Percentiles rank a stretch among this genome's conserved stretches.
These are phyloP conservation scores for Eidolon dupreanum DNA, from an alignment of 2,797 vertebrate species.

Conservation along the genomic window DNA sequence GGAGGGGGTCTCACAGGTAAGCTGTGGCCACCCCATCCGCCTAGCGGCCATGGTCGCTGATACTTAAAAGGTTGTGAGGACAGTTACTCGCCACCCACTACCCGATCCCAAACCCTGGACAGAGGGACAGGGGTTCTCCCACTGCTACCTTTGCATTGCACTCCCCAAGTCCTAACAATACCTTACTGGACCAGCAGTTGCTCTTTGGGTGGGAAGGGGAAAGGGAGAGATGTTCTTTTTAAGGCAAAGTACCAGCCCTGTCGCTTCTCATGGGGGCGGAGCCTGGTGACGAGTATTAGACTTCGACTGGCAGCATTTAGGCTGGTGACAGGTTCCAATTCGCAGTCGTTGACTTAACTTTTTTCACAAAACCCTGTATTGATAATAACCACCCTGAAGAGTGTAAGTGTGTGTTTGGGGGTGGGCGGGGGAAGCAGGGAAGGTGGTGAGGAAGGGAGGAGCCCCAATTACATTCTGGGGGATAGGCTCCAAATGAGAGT, in stretches of 20 bases:
- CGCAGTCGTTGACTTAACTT: slow-evolving; percentile 53
- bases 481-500: neutral
- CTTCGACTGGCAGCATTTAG: neutral
- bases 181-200: neutral
- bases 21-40: neutral
- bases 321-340: neutral
- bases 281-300: neutral
- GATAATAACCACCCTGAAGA: neutral
- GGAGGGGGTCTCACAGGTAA: slow-evolving; percentile 95
- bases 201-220: neutral
- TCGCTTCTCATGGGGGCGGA: neutral
- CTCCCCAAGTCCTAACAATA: neutral
- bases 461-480: neutral
- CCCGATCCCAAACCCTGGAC: neutral
- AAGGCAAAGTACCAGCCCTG: neutral
- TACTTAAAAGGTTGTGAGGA: slow-evolving; percentile 8
- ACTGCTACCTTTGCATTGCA: slow-evolving; percentile 2
- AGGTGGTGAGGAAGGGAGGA: neutral
- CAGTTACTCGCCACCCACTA: slow-evolving; percentile 19
- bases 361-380: neutral
- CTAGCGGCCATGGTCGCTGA: neutral
- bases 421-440: neutral
- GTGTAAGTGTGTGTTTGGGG: neutral
- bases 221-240: neutral
- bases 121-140: neutral